Evolutionary conservation across 1,140 invertebrate species (phyloP).

Genomic region (Drosophila chauvacae): DNA sequence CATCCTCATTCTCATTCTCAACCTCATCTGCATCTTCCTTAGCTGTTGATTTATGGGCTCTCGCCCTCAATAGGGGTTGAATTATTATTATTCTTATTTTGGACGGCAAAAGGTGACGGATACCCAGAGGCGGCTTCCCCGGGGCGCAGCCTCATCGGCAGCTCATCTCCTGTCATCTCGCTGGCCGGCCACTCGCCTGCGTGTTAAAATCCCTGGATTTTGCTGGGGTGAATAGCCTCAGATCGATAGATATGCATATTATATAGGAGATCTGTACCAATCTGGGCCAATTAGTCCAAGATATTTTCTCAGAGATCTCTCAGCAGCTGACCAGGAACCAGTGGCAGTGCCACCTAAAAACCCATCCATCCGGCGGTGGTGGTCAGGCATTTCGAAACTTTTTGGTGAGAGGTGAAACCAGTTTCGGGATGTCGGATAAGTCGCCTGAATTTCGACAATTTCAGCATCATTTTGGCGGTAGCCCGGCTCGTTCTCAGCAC

Average conservation of each 20-base stretch:
- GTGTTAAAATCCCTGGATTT: slow-evolving; percentile 56
- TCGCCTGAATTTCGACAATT: slow-evolving; percentile 49
- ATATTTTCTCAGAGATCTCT: neutral
- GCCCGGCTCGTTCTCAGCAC: slow-evolving; percentile 69
- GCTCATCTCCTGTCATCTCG: slow-evolving; percentile 3
- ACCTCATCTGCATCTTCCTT: neutral
- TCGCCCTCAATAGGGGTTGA: slow-evolving; percentile 14
- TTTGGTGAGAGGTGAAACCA: slow-evolving; percentile 39
- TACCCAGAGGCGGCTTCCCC: neutral
- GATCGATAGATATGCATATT: slow-evolving; percentile 4
- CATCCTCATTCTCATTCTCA: neutral
- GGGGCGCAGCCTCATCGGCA: slow-evolving; percentile 26
- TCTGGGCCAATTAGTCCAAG: slow-evolving; percentile 32
- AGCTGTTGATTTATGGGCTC: slow-evolving; percentile 69
- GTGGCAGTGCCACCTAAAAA: neutral
- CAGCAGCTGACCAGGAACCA: slow-evolving; percentile 5
- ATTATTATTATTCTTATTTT: neutral
- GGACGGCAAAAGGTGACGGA: slow-evolving; percentile 29
- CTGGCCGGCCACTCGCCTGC: slow-evolving; percentile 39
- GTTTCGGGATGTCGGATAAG: slow-evolving; percentile 25
- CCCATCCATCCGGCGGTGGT: neutral
- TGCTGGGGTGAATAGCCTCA: neutral
- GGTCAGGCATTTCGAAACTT: slow-evolving; percentile 8
- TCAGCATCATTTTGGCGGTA: slow-evolving; percentile 63
- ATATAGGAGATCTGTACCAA: neutral